Base-by-base conservation (phyloP, 2,113 vertebrate species). In the Erpornis zantholeuca region DNA sequence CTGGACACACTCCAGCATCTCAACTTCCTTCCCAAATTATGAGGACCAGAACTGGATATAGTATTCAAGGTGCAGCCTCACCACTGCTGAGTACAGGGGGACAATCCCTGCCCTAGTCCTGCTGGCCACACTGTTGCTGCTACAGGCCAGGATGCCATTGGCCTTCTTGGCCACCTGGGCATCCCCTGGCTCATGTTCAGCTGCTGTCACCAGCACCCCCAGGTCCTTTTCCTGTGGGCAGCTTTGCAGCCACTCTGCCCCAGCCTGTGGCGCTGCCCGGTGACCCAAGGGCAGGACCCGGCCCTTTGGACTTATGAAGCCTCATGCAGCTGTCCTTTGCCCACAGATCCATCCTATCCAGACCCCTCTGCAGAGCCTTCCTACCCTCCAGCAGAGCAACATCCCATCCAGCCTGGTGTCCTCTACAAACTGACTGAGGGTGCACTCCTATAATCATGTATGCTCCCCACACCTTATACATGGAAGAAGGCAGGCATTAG, bases 31-130 rank as follows among this genome's bases (percentile, higher is more conserved):
- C 38, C 23, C 12, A 33, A 54, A 64, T 16, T 21, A 9, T 18
- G 23, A 31, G 15, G 19, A 28, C 22, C 28, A 77, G 33, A 44
- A 56, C 15, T 33, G 31, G 3, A 56, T 35, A 33, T 0, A 17
- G 6, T 2, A 56, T 17, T 42, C 7, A 5, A 73, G 19, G 5
- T 14, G 13, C 2, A 1, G 7, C 16, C 33, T 24, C 8, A 38
- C 10, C 33, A 38, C 12, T 5, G 2, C 15, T 0, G 0, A 66
- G 19, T 4, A 21, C 27, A 88, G 12, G 3, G 3, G 22, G 0
- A 29, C 4, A 11, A 36, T 36, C 50, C 15, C 16, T 16, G 42
- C 42, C 28, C 38, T 65, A 19, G 3, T 13, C 44, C 86, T 52
- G 45, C 28, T 73, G 69, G 44, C 45, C 77, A 73, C 45, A 21